Evolutionary conservation across 2,113 vertebrate genomes (phyloP), one percentile per base, ranked within the genome.

Genomic region (Hydrochoerus hydrochaeris): DNA sequence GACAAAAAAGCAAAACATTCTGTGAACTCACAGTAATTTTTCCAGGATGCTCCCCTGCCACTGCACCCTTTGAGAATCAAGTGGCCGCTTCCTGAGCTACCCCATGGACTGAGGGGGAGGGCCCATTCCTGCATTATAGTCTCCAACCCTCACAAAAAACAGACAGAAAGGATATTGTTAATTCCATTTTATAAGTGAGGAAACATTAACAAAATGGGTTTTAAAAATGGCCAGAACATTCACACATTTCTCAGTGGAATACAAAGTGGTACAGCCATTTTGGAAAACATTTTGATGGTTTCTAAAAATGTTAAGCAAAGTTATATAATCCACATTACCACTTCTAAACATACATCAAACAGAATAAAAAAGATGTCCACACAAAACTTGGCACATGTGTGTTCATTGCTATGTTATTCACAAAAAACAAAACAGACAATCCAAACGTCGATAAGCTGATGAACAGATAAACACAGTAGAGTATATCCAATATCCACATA

Each of bases 121-220:
- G 13, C 28, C 3, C 22, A 58, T 75, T 32, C 17, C 49, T 7
- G 82, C 3, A 1, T 41, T 6, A n/a, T 20, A 35, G 35, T 83
- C 35, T 85, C 62, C 54, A 78, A 7, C 13, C 49, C n/a, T 82
- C 49, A 73, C 3, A 32, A 96, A 80, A 86, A 75, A 19, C 7
- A 41, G n/a, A 5, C 9, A 30, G 32, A 78, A 7, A 84, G 46
- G 75, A 49, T 57, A 54, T 44, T 62, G 14, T 38, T 30, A 30
- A 38, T 46, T 86, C 88, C 26, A 49, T 49, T 75, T 81, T 62
- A n/a, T 62, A 69, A 14, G n/a, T 60, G 38, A 83, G 32, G 54
- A 93, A 73, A 77, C 1, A 63, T 78, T 24, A 49, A 57, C 69
- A 93, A 87, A 95, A 28, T 62, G n/a, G 28, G 35, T 75, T 85